Percentiles rank a stretch among this genome's conserved stretches.
Evolutionary conservation across 1,140 invertebrate species (phyloP).

Genomic region (Drosophila orena): DNA sequence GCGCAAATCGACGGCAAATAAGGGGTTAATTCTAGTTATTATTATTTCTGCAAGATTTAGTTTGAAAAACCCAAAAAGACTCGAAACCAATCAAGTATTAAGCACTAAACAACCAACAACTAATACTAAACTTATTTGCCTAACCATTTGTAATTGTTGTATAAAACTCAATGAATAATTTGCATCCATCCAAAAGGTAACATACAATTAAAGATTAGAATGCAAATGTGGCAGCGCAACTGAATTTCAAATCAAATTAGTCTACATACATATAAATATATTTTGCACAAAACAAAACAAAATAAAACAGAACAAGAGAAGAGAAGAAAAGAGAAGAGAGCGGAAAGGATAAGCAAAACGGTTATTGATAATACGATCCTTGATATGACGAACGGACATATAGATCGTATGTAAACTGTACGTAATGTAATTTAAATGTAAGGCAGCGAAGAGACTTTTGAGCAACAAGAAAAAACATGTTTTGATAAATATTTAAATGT

Average conservation of each 20-base stretch:
- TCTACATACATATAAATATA: conserved; percentile 61
- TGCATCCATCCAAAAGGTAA: conserved; percentile 67
- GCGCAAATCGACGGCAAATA: conserved; percentile 54
- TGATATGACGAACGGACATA: conserved; percentile 48
- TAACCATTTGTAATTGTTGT: conserved; percentile 74
- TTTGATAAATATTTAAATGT: conserved; percentile 83
- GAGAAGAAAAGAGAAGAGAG: too few relatives aligned
- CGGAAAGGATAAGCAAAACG: conserved; percentile 39
- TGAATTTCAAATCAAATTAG: conserved; percentile 83
- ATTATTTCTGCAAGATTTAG: conserved; percentile 65
- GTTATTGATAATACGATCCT: conserved; percentile 71
- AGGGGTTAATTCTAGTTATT: conserved; percentile 58
- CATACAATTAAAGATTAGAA: conserved; percentile 41
- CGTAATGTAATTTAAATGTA: conserved; percentile 73
- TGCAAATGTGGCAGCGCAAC: conserved; percentile 72
- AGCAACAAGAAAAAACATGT: conserved; percentile 82
- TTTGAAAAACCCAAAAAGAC: conserved; percentile 77
- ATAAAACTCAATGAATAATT: conserved; percentile 67
- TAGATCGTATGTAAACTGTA: conserved; percentile 56
- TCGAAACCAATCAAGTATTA: conserved; percentile 85
- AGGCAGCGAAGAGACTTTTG: conserved; percentile 80
- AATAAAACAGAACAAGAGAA: not conserved
- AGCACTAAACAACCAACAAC: conserved; percentile 67
- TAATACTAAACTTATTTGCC: conserved; percentile 66
- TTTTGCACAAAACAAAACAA: conserved; percentile 69